A percentile compares a stretch with the other conserved stretches of the same genome.
Evolutionary conservation across 1,140 invertebrate species (phyloP).

Genomic region (Caenorhabditis brenneri): DNA sequence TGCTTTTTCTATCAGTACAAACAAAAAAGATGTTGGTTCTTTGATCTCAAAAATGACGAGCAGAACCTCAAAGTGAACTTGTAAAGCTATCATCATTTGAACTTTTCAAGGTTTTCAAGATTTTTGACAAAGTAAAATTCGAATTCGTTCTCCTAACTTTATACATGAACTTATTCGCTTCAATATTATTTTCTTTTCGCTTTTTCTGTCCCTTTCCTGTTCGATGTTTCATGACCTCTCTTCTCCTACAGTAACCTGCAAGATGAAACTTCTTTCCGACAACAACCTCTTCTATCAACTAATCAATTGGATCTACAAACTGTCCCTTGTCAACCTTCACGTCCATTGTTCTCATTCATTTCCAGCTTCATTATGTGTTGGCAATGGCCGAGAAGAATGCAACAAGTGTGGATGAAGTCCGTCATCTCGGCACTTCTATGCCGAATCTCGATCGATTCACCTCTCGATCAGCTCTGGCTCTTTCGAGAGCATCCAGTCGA

Average conservation of each 20-base stretch:
- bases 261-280: not conserved
- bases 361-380: constrained; percentile 68
- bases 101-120: too few relatives aligned
- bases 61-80: too few relatives aligned
- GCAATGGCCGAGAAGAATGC: constrained; percentile 63
- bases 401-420: constrained; percentile 44
- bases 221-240: not conserved
- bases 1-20: too few relatives aligned
- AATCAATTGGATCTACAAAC: not conserved
- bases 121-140: too few relatives aligned
- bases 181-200: too few relatives aligned
- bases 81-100: too few relatives aligned
- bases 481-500: constrained; percentile 57
- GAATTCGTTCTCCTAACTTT: too few relatives aligned
- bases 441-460: constrained; percentile 38
- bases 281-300: not conserved
- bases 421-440: constrained; percentile 4
- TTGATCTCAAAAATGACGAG: too few relatives aligned
- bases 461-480: constrained; percentile 39
- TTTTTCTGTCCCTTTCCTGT: too few relatives aligned
- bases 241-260: not conserved
- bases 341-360: constrained; percentile 23
- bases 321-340: not conserved
- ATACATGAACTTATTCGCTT: too few relatives aligned
- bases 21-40: too few relatives aligned